Evolutionary conservation across 2,797 vertebrate genomes (phyloP), one percentile per base, ranked within the genome.

Genomic region (Hyperoplus immaculatus): DNA sequence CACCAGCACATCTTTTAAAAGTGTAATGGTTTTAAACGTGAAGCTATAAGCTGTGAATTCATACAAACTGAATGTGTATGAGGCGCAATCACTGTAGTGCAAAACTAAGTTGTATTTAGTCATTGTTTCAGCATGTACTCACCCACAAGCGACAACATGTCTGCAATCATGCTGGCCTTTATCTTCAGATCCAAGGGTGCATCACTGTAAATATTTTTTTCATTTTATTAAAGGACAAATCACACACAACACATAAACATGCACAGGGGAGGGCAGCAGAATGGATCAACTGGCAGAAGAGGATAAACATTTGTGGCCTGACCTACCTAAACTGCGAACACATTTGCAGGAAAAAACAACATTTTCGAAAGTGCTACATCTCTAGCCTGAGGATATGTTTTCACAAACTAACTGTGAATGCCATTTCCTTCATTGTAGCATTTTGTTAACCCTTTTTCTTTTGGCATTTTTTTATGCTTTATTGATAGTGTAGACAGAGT

Each of bases 111-210:
- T 81, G 51, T 18, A 69, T 77, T 69, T 41, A 72, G 42, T 61
- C 64, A 72, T 55, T 71, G 53, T 68, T 75, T 73, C 54, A 72
- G 57, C 75, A 55, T 57, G 67, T 18, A 97, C 98, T 98, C 86
- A 98, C 98, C 98, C 92, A 99, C 96, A 90, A 99, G 96, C 64
- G 97, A 99, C 92, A 99, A 97, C 98, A 99, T 99, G 93, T 99
- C 98, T 75, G 98, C 97, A 79, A 99, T 97, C 97, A 99, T 97
- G 92, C 97, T 99, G 92, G 98, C 98, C 96, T 99, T 99, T 94
- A 99, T 97, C 95, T 99, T 99, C 92, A 99, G 91, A 92, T 99
- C 98, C 95, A 99, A 94, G 78, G 98, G 97, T 47, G 98, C 96
- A 94, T 99, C 98, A 78, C 98, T 99, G 84, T 51, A 90, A 91